Base-by-base conservation (phyloP, 2,888 invertebrate genomes). In the Amphipoea lucens region DNA sequence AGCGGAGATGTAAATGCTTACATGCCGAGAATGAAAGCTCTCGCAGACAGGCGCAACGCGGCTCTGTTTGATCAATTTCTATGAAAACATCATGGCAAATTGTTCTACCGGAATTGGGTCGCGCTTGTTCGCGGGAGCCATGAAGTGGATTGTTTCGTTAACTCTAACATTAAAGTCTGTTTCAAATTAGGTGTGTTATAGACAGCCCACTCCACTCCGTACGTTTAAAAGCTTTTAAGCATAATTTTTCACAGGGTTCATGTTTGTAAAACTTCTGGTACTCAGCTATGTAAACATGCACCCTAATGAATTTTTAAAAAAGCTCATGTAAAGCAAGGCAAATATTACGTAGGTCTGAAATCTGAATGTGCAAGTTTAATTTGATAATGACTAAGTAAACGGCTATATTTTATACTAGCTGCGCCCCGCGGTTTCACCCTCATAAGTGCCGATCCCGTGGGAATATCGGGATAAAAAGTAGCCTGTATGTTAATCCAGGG, bases 1-100 rank as follows among this genome's bases (percentile, higher is more conserved):
- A 80, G 17, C 20, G 29, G 78, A 81, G 67, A 77, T 75, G 45
- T 77, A 74, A 72, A 83, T 77, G 74, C 17, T 57, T 29, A 62
- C 45, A 63, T 29, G 48, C 60, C n/a, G 7, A 63, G 17, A 77
- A 48, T 48, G 45, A 54, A 72, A 5, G 12, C 51, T 36, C 23
- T 6, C 48, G 20, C 29, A 69, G 20, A 48, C 20, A 69, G 51
- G 0, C 23, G 69, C 23, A 12, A 51, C 12, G 51, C 29, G 2
- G 1, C n/a, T 69, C 20, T 48, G 12, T 12, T 20, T 9, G 69
- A 36, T 12, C 20, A 48, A 70, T 54, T 70, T 23, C 14, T 2
- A 36, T 69, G 36, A 51, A 51, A 4, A 12, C 20, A 23, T 51
- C 36, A 40, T n/a, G 7, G 9, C 20, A 40, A 40, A 17, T 40